Base-by-base conservation (phyloP, 2,797 vertebrate genomes). In the Odontamblyopus lacepedii region DNA sequence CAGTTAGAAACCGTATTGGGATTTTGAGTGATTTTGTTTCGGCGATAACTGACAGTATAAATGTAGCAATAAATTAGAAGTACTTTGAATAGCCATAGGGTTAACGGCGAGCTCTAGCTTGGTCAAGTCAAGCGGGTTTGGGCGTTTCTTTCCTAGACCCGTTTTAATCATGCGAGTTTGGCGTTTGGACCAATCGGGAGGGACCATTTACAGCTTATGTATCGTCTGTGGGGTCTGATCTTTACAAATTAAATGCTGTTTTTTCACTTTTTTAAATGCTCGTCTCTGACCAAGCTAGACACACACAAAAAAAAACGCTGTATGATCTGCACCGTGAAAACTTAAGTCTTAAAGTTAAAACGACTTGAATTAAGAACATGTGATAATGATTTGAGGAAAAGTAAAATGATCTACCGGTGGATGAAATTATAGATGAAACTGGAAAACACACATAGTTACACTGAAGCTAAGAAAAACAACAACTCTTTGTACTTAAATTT, bases 1-100 rank as follows among this genome's bases (percentile, higher is more conserved):
- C 38, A 6, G 9, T 63, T 48, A 23, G 27, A 12, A 48, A 27
- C 23, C 29, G 41, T 66, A 18, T 67, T 67, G 56, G 50, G 64
- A 74, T 63, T 38, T 63, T 63, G 19, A 38, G 19, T 60, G 13
- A 27, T 60, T 57, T 30, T 29, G 56, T 59, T 26, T 30, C 0
- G 27, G 70, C 72, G 67, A 51, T 50, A 68, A 69, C 78, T 73
- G 71, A 74, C 78, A 67, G 72, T 76, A 85, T 68, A 53, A 75
- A 82, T 87, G 83, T 84, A 88, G 88, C 77, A 83, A 70, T 30
- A 69, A 35, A 56, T 26, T 0, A 63, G 50, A 67, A 71, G 63
- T 64, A 51, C 63, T 50, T 50, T 11, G 18, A n/a, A 62, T 35
- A 30, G 38, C 23, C 1, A 63, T 44, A 44, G 62, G 60, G 32